Evolutionary conservation across 2,797 vertebrate species (phyloP), one percentile per base, ranked within the genome.

Genomic region (Atherinosoma microstoma): DNA sequence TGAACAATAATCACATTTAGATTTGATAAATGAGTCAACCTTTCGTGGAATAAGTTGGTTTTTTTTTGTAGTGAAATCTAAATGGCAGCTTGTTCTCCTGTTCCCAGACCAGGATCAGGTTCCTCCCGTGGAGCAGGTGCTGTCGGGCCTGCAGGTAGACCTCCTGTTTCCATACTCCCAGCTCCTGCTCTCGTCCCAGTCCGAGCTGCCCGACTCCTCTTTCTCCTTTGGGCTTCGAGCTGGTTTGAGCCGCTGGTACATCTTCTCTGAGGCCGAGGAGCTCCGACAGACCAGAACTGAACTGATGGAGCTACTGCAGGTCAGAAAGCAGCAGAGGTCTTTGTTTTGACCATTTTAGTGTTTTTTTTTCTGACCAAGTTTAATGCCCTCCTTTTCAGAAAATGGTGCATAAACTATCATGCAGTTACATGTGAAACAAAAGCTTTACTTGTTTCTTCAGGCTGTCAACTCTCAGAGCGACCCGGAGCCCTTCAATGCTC

Each of bases 201-300:
- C 95, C 49, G 91, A 96, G 32, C 89, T 98, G 79, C 97, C 97
- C 0, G 95, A 96, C 73, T 89, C 94, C 70, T 98, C 97, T 64
- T 90, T 99, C 29, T 92, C 87, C 1, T 84, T 99, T 20, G 94
- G 94, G 51, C 79, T 95, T 58, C 93, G 70, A 70, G 92, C 83
- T 32, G 76, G 82, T 0, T 87, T 90, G 22, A 92, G 89, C 8
- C 89, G 78, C n/a, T 95, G 96, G 86, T 95, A 93, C 82, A 30
- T 98, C 84, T 93, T 98, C 86, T 95, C 96, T 0, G 95, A 97
- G 5, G 86, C 94, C 0, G 89, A 94, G 70, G 94, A 93, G 64
- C 76, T 93, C 27, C 56, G 24, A 9, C 70, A 51, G 67, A 84
- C 79, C 80, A 90, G 96, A 80, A 91, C 93, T 0, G 95, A 96